Conservation (phyloP, 2,888 invertebrate species). For the Phoenoteleia sp. region DNA sequence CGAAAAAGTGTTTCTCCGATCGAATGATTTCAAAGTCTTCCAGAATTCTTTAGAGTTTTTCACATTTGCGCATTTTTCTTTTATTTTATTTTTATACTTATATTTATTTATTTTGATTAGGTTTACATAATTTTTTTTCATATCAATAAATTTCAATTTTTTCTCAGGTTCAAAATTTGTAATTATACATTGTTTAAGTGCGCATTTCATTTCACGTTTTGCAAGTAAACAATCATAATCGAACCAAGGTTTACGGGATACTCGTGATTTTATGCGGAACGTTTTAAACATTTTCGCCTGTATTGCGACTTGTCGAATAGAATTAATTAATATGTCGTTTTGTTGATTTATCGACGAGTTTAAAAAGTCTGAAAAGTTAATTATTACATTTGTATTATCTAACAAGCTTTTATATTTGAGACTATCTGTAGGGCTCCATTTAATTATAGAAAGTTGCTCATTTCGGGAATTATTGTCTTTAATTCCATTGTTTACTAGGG, state of each 20-base stretch:
- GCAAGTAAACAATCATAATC: not conserved
- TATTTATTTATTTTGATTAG: not conserved
- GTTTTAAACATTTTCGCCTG: not conserved
- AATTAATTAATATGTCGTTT: not conserved
- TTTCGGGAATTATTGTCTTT: too few relatives aligned
- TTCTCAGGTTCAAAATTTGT: not conserved
- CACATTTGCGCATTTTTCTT: constrained; percentile 11
- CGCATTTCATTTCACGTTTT: not conserved
- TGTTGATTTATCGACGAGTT: too few relatives aligned
- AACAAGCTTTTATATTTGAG: too few relatives aligned
- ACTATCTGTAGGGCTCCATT: too few relatives aligned
- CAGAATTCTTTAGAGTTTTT: constrained; percentile 21
- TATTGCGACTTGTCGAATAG: not conserved
- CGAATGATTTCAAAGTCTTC: not conserved
- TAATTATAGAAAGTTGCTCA: too few relatives aligned
- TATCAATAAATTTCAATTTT: not conserved
- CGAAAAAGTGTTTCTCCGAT: not conserved
- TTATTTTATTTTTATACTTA: constrained; percentile 1
- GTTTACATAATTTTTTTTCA: not conserved
- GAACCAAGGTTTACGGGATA: constrained; percentile 16
- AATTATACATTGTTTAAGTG: not conserved
- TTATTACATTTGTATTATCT: too few relatives aligned
- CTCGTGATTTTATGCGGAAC: constrained; percentile 4
- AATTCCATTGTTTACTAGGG: not conserved
- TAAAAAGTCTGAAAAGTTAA: too few relatives aligned